Evolutionary conservation across 2,113 vertebrate species (phyloP).

Genomic region (Struthidea cinerea): DNA sequence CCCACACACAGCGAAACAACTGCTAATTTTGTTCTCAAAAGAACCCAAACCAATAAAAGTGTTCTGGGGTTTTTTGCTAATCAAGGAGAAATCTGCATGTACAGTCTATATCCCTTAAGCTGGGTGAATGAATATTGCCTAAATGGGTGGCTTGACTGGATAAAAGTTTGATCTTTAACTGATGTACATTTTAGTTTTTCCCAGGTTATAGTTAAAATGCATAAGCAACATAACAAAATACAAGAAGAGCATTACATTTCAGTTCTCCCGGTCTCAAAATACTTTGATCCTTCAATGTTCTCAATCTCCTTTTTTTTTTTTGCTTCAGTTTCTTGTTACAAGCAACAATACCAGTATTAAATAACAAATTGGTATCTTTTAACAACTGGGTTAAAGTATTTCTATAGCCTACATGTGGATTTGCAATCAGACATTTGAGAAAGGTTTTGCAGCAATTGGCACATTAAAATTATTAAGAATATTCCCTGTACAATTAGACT

Average conservation of each 20-base stretch:
- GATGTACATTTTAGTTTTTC: neutral
- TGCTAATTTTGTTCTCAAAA: neutral
- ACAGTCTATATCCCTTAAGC: neutral
- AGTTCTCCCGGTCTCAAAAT: neutral
- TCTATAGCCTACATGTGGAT: neutral
- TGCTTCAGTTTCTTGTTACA: neutral
- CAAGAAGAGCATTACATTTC: neutral
- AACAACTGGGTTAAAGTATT: neutral
- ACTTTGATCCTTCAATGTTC: neutral
- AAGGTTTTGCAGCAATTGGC: neutral
- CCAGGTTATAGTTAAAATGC: neutral
- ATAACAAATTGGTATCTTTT: neutral
- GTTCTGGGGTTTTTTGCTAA: neutral
- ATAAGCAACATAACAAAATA: neutral
- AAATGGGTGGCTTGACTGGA: neutral
- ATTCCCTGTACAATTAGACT: neutral
- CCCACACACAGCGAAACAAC: rapidly evolving
- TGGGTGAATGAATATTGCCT: neutral
- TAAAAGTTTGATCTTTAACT: neutral
- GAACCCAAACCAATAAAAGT: neutral
- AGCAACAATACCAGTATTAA: neutral
- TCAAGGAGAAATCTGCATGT: neutral
- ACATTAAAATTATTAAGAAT: neutral
- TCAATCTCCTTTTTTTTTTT: neutral
- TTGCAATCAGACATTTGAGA: neutral